Percentiles rank a stretch among this genome's conserved stretches.
Evolutionary conservation across 2,797 vertebrate genomes (phyloP).

Genomic region (Oreortyx pictus): DNA sequence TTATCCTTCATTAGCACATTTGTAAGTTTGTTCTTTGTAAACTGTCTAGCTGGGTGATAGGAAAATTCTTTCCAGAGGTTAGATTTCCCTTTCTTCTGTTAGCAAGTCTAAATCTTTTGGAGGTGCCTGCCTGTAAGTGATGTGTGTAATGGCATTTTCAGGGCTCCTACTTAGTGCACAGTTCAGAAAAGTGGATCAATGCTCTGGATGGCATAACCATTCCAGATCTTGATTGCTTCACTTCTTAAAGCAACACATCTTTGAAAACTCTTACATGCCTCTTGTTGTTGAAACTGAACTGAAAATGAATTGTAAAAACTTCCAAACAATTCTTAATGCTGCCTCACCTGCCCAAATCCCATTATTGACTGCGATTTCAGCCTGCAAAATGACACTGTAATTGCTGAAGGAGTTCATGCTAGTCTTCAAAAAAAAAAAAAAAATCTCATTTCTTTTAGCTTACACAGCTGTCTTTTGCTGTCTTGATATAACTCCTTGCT

Average conservation of each 20-base stretch:
- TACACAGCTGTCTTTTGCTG: slow-evolving; percentile 28
- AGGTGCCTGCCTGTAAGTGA: background rate
- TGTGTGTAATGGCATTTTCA: background rate
- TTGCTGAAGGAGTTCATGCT: background rate
- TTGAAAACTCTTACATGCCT: background rate
- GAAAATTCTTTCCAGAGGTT: background rate
- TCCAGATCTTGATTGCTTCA: background rate
- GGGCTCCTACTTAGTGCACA: background rate
- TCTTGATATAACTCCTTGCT: slow-evolving; percentile 19
- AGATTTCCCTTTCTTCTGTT: background rate
- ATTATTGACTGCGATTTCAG: background rate
- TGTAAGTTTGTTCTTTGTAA: background rate
- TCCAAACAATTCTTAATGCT: background rate
- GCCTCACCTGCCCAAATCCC: background rate
- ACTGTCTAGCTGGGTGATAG: background rate
- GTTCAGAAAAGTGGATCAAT: background rate
- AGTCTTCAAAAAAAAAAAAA: background rate
- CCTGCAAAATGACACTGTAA: background rate
- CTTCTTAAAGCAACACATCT: background rate
- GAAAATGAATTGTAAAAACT: background rate
- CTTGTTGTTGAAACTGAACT: background rate
- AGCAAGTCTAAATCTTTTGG: background rate
- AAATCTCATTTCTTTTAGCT: background rate
- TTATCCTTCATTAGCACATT: background rate
- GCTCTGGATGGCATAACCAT: background rate